A percentile compares a stretch with the other conserved stretches of the same genome.
phyloP scores from a whole-genome alignment of 1,140 invertebrate genomes.

The Calephelis virginiensis region DNA sequence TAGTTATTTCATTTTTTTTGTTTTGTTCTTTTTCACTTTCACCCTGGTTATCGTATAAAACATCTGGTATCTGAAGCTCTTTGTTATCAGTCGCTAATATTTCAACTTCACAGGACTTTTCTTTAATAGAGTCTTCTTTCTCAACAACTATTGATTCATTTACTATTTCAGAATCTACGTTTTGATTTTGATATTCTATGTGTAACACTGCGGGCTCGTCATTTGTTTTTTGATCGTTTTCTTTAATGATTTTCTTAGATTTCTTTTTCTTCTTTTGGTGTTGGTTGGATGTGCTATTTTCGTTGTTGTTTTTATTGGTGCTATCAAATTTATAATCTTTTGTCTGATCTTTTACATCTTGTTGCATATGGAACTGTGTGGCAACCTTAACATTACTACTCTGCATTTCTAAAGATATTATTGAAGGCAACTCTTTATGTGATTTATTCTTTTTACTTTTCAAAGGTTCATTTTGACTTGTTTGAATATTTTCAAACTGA shows the following conservation, averaged over 20 bases:
- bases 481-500: neutral
- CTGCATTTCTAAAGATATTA: neutral
- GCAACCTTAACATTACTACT: neutral
- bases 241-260: slow-evolving; percentile 29
- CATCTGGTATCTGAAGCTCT: slow-evolving; percentile 43
- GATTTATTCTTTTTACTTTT: slow-evolving; percentile 28
- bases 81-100: slow-evolving; percentile 79
- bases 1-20: too few relatives aligned
- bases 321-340: neutral
- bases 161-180: neutral
- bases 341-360: neutral
- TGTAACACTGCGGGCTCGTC: neutral
- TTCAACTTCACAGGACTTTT: slow-evolving; percentile 61
- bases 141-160: neutral
- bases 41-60: too few relatives aligned
- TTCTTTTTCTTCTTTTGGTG: slow-evolving; percentile 32
- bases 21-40: too few relatives aligned
- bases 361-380: neutral
- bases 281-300: neutral
- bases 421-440: slow-evolving; percentile 15
- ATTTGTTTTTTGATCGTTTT: slow-evolving; percentile 19
- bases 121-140: slow-evolving; percentile 8
- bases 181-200: slow-evolving; percentile 4
- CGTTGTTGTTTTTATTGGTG: neutral
- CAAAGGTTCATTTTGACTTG: neutral